These are phyloP conservation scores for Pachypsylla venusta DNA, from an alignment of 1,140 invertebrate species.

Conservation along the genomic window DNA sequence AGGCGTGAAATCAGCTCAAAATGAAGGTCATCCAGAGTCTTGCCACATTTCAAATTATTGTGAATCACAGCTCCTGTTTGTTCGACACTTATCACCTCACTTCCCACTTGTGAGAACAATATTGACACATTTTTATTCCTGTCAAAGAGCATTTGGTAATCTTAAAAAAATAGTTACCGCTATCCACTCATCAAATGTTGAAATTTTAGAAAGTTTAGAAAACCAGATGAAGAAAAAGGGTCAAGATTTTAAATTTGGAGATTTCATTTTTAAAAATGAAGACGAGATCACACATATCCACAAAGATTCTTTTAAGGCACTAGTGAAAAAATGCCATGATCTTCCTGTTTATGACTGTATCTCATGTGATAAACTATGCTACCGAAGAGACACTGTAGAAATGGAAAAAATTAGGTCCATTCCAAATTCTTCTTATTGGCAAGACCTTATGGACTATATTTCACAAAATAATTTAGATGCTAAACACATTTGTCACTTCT, in stretches of 20 bases:
- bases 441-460: constrained; percentile 3
- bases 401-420: constrained; percentile 14
- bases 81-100: neutral
- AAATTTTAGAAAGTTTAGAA: neutral
- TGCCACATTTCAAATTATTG: neutral
- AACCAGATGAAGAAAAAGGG: neutral
- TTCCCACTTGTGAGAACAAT: neutral
- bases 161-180: neutral
- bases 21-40: neutral
- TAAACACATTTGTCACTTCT: constrained; percentile 16
- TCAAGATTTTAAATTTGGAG: neutral
- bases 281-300: neutral
- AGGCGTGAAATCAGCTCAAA: neutral
- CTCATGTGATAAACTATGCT: constrained; percentile 23
- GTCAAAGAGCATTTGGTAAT: neutral
- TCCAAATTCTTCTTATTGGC: neutral
- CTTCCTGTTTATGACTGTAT: constrained; percentile 18
- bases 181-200: neutral
- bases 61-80: neutral
- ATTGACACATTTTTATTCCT: neutral
- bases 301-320: neutral
- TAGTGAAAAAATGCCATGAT: neutral
- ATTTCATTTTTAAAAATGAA: neutral
- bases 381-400: constrained; percentile 16
- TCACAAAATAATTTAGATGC: constrained; percentile 15